Base-by-base conservation (phyloP, 2,888 invertebrate species). In the Acrobasis repandana region DNA sequence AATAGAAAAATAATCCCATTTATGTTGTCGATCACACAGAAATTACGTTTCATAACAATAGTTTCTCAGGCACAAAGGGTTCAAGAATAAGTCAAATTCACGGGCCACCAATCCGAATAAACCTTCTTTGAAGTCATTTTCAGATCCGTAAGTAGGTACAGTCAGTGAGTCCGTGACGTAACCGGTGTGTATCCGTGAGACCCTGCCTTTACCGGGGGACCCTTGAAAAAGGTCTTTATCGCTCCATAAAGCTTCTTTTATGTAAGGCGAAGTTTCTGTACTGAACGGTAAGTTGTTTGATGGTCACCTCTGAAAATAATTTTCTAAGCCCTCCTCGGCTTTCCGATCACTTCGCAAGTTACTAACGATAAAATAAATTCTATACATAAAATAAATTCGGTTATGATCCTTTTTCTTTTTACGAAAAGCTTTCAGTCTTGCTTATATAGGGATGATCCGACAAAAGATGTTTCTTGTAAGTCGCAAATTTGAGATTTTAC, bases 181-280 rank as follows among this genome's bases (percentile, higher is more conserved):
- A 28, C 28, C 28, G 28, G 28, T 28, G 28, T 28, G 28, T 28
- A 28, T 28, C 68, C 69, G 67, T 72, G 73, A 72, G 69, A 73
- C 72, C 72, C 72, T 75, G 73, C 73, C 76, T 77, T 78, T 75
- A 77, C 76, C 75, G 77, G 72, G 72, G 73, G 80, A 43, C 83
- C 84, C 86, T 82, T 88, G 84, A 82, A 85, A 86, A 88, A 85
- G 83, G 85, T 85, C 85, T 90, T 89, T 88, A 91, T 88, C 87
- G 85, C 80, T 72, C 76, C 84, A 87, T 89, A 91, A 89, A 90
- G 88, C 85, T 87, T 88, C 75, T 85, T 88, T 89, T 85, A 90
- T 86, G 83, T 79, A 76, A 78, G 79, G 77, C 79, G 79, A 86
- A 86, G 77, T 88, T 87, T 85, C 81, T 85, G 80, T 82, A 81